These are phyloP conservation scores for Urechis unicinctus DNA, from an alignment of 2,888 invertebrate genomes.

Conservation along the genomic window DNA sequence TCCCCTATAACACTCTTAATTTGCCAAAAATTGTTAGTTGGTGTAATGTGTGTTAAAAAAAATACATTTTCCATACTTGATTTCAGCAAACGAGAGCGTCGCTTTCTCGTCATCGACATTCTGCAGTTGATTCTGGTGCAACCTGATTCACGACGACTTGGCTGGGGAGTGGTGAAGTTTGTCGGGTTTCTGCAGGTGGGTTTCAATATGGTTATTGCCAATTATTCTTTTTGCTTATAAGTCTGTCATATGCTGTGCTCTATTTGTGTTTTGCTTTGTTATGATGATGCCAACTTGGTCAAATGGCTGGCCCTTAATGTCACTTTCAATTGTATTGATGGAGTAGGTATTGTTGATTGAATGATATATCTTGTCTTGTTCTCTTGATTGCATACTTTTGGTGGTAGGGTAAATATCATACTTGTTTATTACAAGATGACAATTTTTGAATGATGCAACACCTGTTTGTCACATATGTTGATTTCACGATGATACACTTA, in stretches of 20 bases:
- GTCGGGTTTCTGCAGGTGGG: constrained; percentile 75
- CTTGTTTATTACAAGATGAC: too few species aligned
- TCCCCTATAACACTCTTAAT: not conserved
- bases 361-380: too few species aligned
- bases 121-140: constrained; percentile 94
- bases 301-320: too few species aligned
- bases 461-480: too few species aligned
- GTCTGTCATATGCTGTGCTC: not conserved
- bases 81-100: constrained; percentile 70
- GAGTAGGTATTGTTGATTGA: too few species aligned
- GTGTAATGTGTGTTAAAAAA: not conserved
- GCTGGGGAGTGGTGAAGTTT: constrained; percentile 96
- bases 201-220: not conserved
- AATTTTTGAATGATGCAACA: too few species aligned
- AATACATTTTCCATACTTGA: not conserved
- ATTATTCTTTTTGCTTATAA: not conserved
- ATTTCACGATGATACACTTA: too few species aligned
- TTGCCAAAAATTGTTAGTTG: not conserved
- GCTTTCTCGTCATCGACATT: constrained; percentile 94
- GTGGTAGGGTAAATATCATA: too few species aligned
- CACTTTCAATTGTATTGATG: too few species aligned
- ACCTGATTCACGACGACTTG: constrained; percentile 86
- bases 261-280: too few species aligned
- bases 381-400: too few species aligned
- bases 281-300: too few species aligned